Conservation (phyloP, 64 coral and sea anemone genomes). For the Hydrozoanthus tunicans region DNA sequence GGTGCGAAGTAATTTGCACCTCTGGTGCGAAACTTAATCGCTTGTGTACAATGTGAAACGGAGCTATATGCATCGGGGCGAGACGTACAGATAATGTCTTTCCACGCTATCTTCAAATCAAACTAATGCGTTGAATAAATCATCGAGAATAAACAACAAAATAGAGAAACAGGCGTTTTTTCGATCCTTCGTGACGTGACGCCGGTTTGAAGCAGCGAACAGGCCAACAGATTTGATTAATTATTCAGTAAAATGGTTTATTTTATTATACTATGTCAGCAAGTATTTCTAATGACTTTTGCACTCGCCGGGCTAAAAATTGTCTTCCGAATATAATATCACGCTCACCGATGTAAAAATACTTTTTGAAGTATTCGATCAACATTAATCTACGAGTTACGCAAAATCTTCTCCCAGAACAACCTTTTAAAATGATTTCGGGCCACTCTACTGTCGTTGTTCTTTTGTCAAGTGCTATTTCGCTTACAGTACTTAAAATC, state of each 20-base stretch:
- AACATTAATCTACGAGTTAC: not conserved
- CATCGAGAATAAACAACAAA: conserved; percentile 63
- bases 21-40: conserved; percentile 45
- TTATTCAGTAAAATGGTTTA: conserved; percentile 93
- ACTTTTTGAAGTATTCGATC: conserved; percentile 35
- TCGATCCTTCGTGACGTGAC: conserved; percentile 5
- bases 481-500: conserved; percentile 33
- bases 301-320: conserved; percentile 38
- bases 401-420: not conserved
- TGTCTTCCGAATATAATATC: not conserved
- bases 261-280: conserved; percentile 94
- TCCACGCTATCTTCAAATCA: conserved; percentile 60
- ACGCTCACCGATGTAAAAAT: conserved; percentile 26
- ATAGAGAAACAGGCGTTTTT: conserved; percentile 28
- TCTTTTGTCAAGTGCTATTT: conserved; percentile 35
- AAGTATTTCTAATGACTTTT: conserved; percentile 91
- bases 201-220: conserved; percentile 52
- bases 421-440: not conserved
- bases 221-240: conserved; percentile 92
- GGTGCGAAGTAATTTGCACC: conserved; percentile 62
- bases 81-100: conserved; percentile 51
- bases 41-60: conserved; percentile 51
- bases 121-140: conserved; percentile 57
- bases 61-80: conserved; percentile 32
- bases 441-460: not conserved